A percentile compares a stretch with the other conserved stretches of the same genome.
phyloP scores from a whole-genome alignment of 2,113 vertebrate species.

The Cinclus mexicanus region DNA sequence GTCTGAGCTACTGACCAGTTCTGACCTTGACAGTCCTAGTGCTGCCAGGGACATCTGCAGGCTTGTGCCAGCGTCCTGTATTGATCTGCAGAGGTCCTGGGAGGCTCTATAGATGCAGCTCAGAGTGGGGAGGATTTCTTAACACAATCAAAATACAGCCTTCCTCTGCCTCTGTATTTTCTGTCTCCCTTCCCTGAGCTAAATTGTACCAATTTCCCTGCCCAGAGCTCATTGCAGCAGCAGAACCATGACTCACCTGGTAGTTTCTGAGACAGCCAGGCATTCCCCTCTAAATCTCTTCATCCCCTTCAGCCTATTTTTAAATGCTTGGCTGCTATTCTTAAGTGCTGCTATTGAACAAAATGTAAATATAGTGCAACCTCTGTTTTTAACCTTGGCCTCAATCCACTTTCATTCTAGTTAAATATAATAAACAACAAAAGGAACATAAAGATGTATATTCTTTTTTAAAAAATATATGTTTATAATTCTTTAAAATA shows the following conservation, averaged over 20 bases:
- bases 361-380: conserved; percentile 56
- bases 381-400: conserved; percentile 33
- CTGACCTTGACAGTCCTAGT: background rate
- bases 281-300: conserved; percentile 64
- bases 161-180: background rate
- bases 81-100: background rate
- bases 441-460: conserved; percentile 34
- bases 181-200: background rate
- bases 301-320: conserved; percentile 62
- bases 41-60: background rate
- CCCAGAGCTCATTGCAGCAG: background rate
- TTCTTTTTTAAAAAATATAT: background rate
- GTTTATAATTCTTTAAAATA: conserved; percentile 56
- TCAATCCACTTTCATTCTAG: conserved; percentile 31
- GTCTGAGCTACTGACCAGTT: background rate
- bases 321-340: conserved; percentile 49
- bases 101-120: background rate
- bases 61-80: background rate
- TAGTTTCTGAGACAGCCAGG: conserved; percentile 51
- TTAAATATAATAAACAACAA: conserved; percentile 57
- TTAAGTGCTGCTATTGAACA: conserved; percentile 44
- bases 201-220: background rate
- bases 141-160: background rate
- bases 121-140: background rate
- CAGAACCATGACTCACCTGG: conserved; percentile 41